Base-by-base conservation (phyloP, 1,140 invertebrate genomes). In the Hypsibius dujardini region DNA sequence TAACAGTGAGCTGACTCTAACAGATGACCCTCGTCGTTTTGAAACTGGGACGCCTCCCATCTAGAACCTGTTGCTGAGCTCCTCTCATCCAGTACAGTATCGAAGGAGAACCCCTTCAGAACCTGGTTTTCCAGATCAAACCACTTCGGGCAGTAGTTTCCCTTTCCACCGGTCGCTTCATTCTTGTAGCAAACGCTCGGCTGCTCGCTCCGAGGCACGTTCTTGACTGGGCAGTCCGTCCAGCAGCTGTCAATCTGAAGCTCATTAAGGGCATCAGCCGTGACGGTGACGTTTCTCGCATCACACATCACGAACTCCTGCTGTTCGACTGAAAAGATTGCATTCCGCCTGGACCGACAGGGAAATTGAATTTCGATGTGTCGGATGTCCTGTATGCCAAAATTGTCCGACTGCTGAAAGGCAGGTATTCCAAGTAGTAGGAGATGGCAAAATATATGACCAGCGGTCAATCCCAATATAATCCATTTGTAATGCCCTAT, bases 241-340 rank as follows among this genome's bases (percentile, higher is more conserved):
- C 62, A 67, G 42, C 62, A 67, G 3, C 7, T 42, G 12, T 67
- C 62, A 45, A 67, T 67, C 62, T 67, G 62, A 12, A 67, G 12
- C 62, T 67, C 62, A 42, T 67, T 67, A 12, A 15, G 3, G 42
- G 12, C 62, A 15, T 45, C 42, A 12, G 12, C 3, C 12, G 62
- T 67, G 12, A 67, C 62, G 3, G 62, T 67, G 12, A 67, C 3
- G 62, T 67, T 67, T 7, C 62, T 3, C 3, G 3, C 42, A 45
- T 67, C 62, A 45, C 62, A 67, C 3, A 7, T 42, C 12, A 67
- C 42, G 12, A 42, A 12, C 12, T 12, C 45, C 12, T 45, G 62
- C 3, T 67, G 12, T 3, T 12, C 12, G 3, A 67, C 42, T 7
- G 12, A 12, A 45, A 67, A 67, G 62, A 67, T 45, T 12, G 62